phyloP scores from a whole-genome alignment of 2,888 invertebrate genomes.

The Meloe dianella region DNA sequence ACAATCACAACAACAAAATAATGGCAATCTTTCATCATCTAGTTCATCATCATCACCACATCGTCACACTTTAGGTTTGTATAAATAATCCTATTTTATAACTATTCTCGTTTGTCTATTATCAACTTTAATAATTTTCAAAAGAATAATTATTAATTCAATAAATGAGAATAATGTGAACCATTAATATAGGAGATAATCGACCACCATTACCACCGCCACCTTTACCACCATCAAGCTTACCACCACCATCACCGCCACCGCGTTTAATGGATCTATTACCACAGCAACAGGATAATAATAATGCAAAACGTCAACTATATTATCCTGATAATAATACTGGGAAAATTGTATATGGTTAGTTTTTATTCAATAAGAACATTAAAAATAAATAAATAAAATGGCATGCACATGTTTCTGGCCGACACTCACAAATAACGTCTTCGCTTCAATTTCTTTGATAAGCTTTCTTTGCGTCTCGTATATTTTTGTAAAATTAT shows the following conservation, averaged over 20 bases:
- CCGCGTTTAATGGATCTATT: not conserved
- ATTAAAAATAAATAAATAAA: not conserved
- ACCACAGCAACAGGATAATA: not conserved
- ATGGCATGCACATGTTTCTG: not conserved
- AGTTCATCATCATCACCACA: slow-evolving; percentile 34
- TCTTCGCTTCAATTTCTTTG: slow-evolving; percentile 25
- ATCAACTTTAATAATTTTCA: not conserved
- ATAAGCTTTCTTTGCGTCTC: slow-evolving; percentile 2
- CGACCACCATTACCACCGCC: slow-evolving; percentile 2
- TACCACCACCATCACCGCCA: not conserved
- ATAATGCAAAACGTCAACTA: not conserved
- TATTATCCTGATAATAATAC: slow-evolving; percentile 1
- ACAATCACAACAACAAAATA: slow-evolving; percentile 43
- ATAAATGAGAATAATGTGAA: no score
- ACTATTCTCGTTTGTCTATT: slow-evolving; percentile 14
- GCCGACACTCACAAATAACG: slow-evolving; percentile 24
- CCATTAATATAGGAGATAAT: not conserved
- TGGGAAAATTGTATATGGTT: not conserved
- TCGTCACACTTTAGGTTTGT: slow-evolving; percentile 54
- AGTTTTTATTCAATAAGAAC: not conserved
- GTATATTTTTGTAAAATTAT: slow-evolving; percentile 2
- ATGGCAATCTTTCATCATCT: slow-evolving; percentile 48
- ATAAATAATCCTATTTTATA: slow-evolving; percentile 27
- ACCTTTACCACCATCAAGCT: not conserved
- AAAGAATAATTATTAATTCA: not conserved